A percentile compares a stretch with the other conserved stretches of the same genome.
Conservation (phyloP, 2,888 invertebrate genomes). For the Ophion slaviceki region DNA sequence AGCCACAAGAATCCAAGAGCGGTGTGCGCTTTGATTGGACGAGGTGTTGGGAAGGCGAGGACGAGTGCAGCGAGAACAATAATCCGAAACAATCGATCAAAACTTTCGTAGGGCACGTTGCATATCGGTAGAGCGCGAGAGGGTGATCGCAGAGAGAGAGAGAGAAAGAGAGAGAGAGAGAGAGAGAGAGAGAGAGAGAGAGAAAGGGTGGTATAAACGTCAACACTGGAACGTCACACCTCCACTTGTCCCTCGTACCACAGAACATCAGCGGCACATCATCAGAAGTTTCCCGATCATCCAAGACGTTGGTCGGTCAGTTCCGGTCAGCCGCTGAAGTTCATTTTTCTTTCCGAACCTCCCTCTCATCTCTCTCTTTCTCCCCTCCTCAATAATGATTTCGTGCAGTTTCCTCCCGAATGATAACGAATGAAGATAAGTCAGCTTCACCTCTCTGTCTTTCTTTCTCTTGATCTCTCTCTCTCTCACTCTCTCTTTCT, state of each 20-base stretch:
- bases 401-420: background rate
- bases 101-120: background rate
- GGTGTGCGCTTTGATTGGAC: background rate
- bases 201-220: background rate
- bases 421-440: constrained; percentile 1
- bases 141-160: background rate
- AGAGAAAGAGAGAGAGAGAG: background rate
- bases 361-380: background rate
- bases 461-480: background rate
- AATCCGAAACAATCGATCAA: background rate
- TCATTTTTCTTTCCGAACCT: background rate
- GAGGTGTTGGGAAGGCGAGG: background rate
- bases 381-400: background rate
- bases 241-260: constrained; percentile 28
- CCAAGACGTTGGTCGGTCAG: constrained; percentile 2
- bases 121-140: background rate
- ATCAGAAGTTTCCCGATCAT: constrained; percentile 24
- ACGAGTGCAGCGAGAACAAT: background rate
- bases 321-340: background rate
- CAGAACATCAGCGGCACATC: constrained; percentile 30
- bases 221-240: constrained; percentile 32
- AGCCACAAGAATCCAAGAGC: background rate
- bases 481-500: background rate
- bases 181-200: background rate
- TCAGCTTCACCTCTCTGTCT: constrained; percentile 26